Percentiles rank a stretch among this genome's conserved stretches.
Evolutionary conservation across 2,113 vertebrate genomes (phyloP).

Genomic region (Rhynchomys soricoides): DNA sequence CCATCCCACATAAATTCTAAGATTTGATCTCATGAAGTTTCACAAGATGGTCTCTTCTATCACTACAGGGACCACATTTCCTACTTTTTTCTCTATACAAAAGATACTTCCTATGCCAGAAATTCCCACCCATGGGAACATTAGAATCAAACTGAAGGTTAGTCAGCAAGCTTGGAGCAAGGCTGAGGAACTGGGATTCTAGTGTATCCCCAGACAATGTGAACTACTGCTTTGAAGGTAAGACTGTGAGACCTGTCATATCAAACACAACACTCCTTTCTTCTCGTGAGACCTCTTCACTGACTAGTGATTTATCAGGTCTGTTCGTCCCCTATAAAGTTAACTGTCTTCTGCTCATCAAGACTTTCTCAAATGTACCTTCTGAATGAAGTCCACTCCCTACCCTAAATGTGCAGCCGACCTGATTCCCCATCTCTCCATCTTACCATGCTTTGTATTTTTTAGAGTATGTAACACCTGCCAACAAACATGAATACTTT

Average conservation of each 20-base stretch:
- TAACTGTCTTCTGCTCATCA: background rate
- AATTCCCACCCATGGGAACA: background rate
- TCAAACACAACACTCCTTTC: background rate
- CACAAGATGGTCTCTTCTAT: background rate
- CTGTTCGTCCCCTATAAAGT: background rate
- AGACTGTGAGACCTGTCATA: background rate
- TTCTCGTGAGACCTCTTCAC: background rate
- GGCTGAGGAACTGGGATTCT: background rate
- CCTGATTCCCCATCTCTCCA: background rate
- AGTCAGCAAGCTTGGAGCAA: background rate
- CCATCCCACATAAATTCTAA: background rate
- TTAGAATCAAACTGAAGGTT: background rate
- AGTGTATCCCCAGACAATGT: background rate
- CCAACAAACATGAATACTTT: background rate
- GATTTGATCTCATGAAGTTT: background rate
- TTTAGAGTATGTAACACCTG: background rate
- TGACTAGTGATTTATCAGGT: background rate
- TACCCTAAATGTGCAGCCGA: background rate
- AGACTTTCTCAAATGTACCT: background rate
- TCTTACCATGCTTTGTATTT: background rate
- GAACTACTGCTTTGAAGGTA: background rate
- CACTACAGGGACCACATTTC: background rate
- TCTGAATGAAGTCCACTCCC: background rate
- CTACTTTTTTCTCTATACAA: background rate
- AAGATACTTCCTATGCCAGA: background rate